Evolutionary conservation across 2,888 invertebrate species (phyloP), one percentile per base, ranked within the genome.

Genomic region (Temnothorax rugatulus): DNA sequence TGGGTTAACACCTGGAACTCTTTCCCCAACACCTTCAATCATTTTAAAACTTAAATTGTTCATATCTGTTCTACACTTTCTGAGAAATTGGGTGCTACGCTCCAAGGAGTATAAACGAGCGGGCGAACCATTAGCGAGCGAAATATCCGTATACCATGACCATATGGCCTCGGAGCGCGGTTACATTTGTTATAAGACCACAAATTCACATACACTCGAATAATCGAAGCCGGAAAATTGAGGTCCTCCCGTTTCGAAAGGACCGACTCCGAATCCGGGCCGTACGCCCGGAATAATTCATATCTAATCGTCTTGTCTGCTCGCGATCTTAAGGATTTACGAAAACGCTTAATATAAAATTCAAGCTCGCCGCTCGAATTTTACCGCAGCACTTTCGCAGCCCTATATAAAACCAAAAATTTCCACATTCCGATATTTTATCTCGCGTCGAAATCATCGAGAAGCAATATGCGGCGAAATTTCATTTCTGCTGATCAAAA

Each of bases 31-130:
- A 47, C 38, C 15, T 38, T 71, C 79, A 25, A 81, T 71, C 71
- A 81, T 81, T 81, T 59, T 38, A 38, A 50, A 81, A 61, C 71
- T 81, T 69, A 79, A 79, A 79, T 69, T 59, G 79, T 71, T 79
- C 68, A 79, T 68, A 79, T 79, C 68, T 79, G 79, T 68, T 71
- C 71, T 61, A 25, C 21, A 76, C 71, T 69, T 71, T 61, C 79
- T 69, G 34, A 81, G 69, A 81, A 81, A 61, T 81, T 47, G 59
- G 59, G 47, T 47, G 79, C 38, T 38, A 29, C 47, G 79, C 47
- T 50, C 13, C 38, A 38, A 18, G 34, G 15, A 50, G 34, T 81
- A 81, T 69, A 59, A 69, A 69, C 21, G 71, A 61, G 59, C 59
- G 47, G 34, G 25, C 15, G 38, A 47, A 57, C 47, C 71, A 81